Conservation (phyloP, 1,140 invertebrate species). For the Liolophura sinensis region DNA sequence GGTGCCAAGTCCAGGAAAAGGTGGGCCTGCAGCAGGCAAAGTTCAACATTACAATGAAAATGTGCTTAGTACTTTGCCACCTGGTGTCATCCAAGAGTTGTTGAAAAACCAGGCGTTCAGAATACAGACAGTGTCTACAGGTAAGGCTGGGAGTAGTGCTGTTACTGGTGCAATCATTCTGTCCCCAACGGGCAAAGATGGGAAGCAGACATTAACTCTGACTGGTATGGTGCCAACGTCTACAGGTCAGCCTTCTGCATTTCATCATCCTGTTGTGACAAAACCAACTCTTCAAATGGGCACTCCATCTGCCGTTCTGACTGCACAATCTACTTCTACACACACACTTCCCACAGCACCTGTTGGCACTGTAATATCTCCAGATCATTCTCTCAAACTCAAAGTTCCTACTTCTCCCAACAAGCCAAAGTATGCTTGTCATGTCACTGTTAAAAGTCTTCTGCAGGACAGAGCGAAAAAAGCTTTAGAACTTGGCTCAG, state of each 20-base stretch:
- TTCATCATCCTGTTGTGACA: neutral
- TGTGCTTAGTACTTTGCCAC: constrained; percentile 8
- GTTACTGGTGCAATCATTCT: constrained; percentile 2
- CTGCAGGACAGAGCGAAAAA: constrained; percentile 28
- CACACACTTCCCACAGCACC: neutral
- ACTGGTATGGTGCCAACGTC: constrained; percentile 4
- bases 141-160: neutral
- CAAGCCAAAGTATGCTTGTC: constrained; percentile 35
- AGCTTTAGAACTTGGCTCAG: too few species aligned
- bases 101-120: constrained; percentile 21
- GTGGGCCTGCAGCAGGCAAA: neutral
- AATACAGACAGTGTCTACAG: constrained; percentile 12
- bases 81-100: constrained; percentile 21
- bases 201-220: constrained; percentile 10
- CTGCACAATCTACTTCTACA: neutral
- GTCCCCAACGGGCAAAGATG: neutral
- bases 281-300: neutral
- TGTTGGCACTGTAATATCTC: neutral
- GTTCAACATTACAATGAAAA: neutral
- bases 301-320: neutral
- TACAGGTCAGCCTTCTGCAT: neutral
- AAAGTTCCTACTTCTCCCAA: neutral
- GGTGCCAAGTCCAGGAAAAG: too few species aligned
- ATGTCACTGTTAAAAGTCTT: constrained; percentile 46
- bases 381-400: neutral